Conservation (phyloP, 2,797 vertebrate species). For the Muscicapa comitata region DNA sequence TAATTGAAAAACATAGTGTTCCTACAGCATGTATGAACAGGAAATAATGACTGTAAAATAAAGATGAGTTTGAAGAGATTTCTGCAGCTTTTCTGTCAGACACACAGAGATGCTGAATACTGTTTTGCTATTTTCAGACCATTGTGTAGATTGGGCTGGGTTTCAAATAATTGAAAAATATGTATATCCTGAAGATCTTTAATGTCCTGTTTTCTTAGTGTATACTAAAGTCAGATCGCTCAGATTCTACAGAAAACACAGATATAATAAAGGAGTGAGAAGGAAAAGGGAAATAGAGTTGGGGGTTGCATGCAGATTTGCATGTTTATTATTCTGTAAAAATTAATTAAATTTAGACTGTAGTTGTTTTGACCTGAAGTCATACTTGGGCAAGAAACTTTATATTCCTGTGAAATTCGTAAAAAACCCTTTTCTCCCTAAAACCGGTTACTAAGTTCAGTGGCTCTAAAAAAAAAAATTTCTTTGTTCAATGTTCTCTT, state of each 20-base stretch:
- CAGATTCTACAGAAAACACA: background rate
- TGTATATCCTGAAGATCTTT: background rate
- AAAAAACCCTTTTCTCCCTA: background rate
- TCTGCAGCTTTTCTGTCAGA: background rate
- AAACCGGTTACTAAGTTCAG: background rate
- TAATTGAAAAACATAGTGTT: background rate
- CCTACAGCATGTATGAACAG: background rate
- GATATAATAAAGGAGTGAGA: background rate
- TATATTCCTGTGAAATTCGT: background rate
- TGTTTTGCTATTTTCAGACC: background rate
- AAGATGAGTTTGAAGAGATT: background rate
- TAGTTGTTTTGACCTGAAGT: background rate
- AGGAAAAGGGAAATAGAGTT: background rate
- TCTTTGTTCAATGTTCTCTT: slow-evolving; percentile 70
- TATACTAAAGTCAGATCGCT: background rate
- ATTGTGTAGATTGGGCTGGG: background rate
- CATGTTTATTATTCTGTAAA: background rate
- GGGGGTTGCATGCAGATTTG: background rate
- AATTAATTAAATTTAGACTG: background rate
- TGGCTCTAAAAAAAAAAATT: background rate
- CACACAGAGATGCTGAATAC: background rate
- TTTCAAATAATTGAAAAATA: background rate
- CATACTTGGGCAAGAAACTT: background rate
- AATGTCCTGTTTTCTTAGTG: background rate
- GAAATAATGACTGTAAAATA: background rate